These are phyloP conservation scores for Alectoris magna DNA, from an alignment of 2,797 vertebrate species.

Conservation along the genomic window DNA sequence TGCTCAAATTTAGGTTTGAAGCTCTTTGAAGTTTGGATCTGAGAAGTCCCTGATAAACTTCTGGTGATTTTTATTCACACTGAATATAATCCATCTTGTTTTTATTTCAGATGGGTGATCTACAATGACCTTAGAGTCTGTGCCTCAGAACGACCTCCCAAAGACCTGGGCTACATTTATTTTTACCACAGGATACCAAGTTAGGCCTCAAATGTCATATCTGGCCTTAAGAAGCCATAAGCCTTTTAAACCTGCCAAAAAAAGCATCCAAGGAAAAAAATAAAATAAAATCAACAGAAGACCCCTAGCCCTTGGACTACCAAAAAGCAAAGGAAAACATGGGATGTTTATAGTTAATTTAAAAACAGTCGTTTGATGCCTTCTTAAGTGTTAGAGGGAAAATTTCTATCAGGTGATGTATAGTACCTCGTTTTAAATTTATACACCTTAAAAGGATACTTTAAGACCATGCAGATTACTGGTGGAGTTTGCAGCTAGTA, in stretches of 20 bases:
- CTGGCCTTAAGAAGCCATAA: conserved; percentile 80
- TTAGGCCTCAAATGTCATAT: conserved; percentile 78
- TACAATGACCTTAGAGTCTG: conserved; percentile 98
- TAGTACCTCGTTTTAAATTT: conserved; percentile 75
- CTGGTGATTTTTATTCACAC: not conserved
- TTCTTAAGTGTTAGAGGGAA: conserved; percentile 74
- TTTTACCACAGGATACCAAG: conserved; percentile 95
- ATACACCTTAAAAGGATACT: conserved; percentile 63
- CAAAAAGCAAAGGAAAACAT: conserved; percentile 67
- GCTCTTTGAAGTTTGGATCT: not conserved
- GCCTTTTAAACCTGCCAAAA: conserved; percentile 79
- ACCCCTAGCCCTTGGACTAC: conserved; percentile 77
- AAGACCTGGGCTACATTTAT: conserved; percentile 98
- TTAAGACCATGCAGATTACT: conserved; percentile 47
- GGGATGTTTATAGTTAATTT: conserved; percentile 80
- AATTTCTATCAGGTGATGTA: conserved; percentile 70
- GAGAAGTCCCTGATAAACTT: not conserved
- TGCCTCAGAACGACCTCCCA: conserved; percentile 96
- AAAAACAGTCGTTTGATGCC: conserved; percentile 68
- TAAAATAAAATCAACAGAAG: conserved; percentile 66
- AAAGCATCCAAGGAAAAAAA: conserved; percentile 58
- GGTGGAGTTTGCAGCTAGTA: conserved; percentile 31
- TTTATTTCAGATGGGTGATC: conserved; percentile 92
- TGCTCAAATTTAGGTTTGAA: conserved; percentile 8
- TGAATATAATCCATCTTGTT: conserved; percentile 44